Percentiles rank a stretch among this genome's conserved stretches.
These are phyloP conservation scores for Brevimyrus niger DNA, from an alignment of 2,113 vertebrate genomes.

Conservation along the genomic window DNA sequence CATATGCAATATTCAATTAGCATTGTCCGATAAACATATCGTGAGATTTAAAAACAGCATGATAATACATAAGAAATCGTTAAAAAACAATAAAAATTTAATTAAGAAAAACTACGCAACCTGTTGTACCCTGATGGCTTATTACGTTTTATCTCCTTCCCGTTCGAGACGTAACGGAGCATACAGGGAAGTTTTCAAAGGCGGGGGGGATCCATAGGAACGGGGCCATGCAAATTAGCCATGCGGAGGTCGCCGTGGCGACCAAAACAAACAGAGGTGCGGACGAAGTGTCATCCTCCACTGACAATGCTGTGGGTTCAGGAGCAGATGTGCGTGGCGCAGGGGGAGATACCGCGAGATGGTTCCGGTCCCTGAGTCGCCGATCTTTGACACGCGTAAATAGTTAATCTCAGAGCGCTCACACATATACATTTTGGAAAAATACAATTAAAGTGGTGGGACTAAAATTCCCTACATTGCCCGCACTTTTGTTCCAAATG, in stretches of 20 bases:
- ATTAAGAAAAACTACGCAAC: neutral
- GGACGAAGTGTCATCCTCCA: neutral
- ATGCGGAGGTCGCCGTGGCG: neutral
- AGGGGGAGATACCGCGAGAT: neutral
- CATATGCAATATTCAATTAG: neutral
- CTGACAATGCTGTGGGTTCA: neutral
- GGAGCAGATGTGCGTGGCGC: neutral
- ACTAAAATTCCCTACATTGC: neutral
- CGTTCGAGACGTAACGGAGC: too few relatives aligned
- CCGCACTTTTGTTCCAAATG: neutral
- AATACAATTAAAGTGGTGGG: slow-evolving; percentile 5
- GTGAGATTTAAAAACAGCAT: neutral
- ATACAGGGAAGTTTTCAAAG: neutral
- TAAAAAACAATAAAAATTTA: neutral
- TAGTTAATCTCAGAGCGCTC: neutral
- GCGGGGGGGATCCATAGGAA: neutral
- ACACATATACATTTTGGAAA: slow-evolving; percentile 1
- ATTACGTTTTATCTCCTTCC: neutral
- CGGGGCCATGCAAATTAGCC: neutral
- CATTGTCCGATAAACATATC: neutral
- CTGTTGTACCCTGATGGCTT: neutral
- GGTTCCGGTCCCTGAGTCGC: neutral
- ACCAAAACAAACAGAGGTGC: neutral
- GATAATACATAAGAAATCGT: neutral
- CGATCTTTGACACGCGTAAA: neutral